phyloP scores from a whole-genome alignment of 64 coral and sea anemone species.

The Porites lutea region DNA sequence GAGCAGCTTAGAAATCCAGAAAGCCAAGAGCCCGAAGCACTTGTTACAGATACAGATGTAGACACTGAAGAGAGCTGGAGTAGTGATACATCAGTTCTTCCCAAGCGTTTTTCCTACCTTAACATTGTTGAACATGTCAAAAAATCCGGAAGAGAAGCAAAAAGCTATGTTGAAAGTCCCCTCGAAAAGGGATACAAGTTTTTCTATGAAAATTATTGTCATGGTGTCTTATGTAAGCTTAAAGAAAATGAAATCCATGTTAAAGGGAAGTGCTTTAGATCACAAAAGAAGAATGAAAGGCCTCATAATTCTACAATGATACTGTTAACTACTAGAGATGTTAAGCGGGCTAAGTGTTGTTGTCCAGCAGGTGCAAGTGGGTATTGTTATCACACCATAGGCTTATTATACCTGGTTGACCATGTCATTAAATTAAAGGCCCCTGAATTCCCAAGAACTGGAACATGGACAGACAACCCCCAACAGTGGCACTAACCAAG shows the following conservation, averaged over 20 bases:
- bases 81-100: slow-evolving; percentile 27
- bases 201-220: slow-evolving; percentile 62
- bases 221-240: slow-evolving; percentile 11
- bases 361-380: slow-evolving; percentile 64
- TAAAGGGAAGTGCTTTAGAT: slow-evolving; percentile 62
- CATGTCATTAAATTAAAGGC: slow-evolving; percentile 61
- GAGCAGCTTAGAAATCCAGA: not conserved
- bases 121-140: slow-evolving; percentile 51
- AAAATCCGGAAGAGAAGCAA: slow-evolving; percentile 5
- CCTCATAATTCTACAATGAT: slow-evolving; percentile 23
- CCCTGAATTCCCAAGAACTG: slow-evolving; percentile 47
- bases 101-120: slow-evolving; percentile 57
- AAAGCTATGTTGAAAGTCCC: slow-evolving; percentile 48
- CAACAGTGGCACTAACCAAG: slow-evolving; percentile 80
- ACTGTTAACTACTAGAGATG: slow-evolving; percentile 33
- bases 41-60: not conserved
- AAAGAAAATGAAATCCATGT: slow-evolving; percentile 22
- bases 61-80: slow-evolving; percentile 28
- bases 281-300: slow-evolving; percentile 34
- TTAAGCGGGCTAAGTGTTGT: slow-evolving; percentile 57
- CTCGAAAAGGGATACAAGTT: slow-evolving; percentile 64
- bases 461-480: slow-evolving; percentile 75
- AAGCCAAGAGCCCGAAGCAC: not conserved
- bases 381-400: slow-evolving; percentile 69
- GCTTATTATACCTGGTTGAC: slow-evolving; percentile 74